Evolutionary conservation across 2,113 vertebrate species (phyloP), one percentile per base, ranked within the genome.

Genomic region (Morone chrysops): DNA sequence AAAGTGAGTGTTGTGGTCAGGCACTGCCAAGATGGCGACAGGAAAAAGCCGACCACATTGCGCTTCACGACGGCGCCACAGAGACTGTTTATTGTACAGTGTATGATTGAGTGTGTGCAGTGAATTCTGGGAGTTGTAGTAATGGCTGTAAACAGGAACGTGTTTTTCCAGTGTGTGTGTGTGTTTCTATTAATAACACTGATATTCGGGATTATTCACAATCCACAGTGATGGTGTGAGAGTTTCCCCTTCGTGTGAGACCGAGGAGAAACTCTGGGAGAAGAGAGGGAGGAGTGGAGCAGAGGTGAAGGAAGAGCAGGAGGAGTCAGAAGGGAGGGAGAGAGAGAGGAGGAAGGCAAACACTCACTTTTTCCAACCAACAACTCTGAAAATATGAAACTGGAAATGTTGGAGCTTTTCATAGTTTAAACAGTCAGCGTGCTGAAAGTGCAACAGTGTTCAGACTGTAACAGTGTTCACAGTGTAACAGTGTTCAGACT

Each of bases 301-400:
- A 82, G 65, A 79, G 67, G 78, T 74, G 73, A 85, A 63, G 31
- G 53, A 17, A 70, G 59, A 22, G 25, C 25, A 48, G 53, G 61
- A 74, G 48, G 76, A 75, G 73, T 75, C 70, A 74, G 50, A 47
- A 8, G 59, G 50, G 68, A 20, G 60, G 41, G 3, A 5, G 38
- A 75, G 71, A 86, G 48, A 16, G 71, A 31, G 54, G 50, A n/a
- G 2, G 70, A 47, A 78, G 53, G 81, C 59, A 75, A 90, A 85
- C 88, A 87, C 57, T 90, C 91, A 91, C 51, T 81, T 91, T 92
- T 92, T 92, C 91, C 91, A 81, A 77, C 82, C 69, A 78, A 63
- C 17, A n/a, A 18, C 85, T 86, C 51, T n/a, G 57, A 84, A 59
- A 74, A 80, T 47, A 17, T 50, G 69, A 68, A 70, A 45, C 43